Evolutionary conservation across 2,797 vertebrate species (phyloP).

Genomic region (Muraenolepis orangiensis): DNA sequence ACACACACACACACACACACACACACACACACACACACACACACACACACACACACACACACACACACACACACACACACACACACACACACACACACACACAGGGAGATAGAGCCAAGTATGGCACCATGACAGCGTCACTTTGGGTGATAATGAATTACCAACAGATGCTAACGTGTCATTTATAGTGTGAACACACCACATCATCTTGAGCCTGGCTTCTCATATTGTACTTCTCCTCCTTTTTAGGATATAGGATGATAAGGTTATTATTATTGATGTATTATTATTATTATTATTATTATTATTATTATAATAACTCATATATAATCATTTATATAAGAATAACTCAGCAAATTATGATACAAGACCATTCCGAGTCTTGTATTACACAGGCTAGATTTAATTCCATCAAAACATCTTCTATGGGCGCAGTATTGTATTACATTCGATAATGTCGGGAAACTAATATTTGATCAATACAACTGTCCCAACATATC

Average conservation of each 20-base stretch:
- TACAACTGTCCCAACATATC: background rate
- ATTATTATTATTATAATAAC: too few species aligned
- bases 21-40: slow-evolving; percentile 7
- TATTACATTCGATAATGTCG: background rate
- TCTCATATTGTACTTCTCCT: too few species aligned
- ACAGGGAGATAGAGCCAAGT: background rate
- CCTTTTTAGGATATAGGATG: too few species aligned
- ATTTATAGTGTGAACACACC: background rate
- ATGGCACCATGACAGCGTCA: background rate
- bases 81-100: slow-evolving; percentile 12
- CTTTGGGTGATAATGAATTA: background rate
- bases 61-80: slow-evolving; percentile 6
- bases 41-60: background rate
- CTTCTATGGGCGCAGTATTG: background rate
- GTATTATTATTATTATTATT: too few species aligned
- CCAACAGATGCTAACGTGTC: background rate
- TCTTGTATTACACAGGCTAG: background rate
- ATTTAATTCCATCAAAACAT: background rate
- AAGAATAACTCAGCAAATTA: background rate
- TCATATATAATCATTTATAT: too few species aligned
- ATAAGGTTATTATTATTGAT: too few species aligned
- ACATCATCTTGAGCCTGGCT: too few species aligned
- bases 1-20: slow-evolving; percentile 12
- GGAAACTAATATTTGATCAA: background rate
- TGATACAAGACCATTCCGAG: background rate